Base-by-base conservation (phyloP, 30 jellyfish, hydroid and myxozoan species). In the Pseudorhiza aurosa region DNA sequence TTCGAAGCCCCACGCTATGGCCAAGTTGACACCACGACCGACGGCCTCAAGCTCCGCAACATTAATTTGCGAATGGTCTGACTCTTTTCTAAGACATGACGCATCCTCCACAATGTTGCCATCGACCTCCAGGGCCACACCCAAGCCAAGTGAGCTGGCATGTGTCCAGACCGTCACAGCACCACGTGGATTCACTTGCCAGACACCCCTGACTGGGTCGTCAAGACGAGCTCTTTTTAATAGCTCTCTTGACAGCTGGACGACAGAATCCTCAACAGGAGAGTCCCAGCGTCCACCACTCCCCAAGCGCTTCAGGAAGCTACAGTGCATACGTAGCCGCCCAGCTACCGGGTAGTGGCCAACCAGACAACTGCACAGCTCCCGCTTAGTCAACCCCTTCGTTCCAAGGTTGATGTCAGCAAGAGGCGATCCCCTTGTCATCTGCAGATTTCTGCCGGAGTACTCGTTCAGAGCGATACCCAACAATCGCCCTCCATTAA, bases 311-410 rank as follows among this genome's bases (percentile, higher is more conserved):
- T 76, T 56, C 18, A 76, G 29, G 58, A 26, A 58, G 37, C 88
- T 76, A 25, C 88, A 76, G 67, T 67, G 36, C 12, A 55, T 44
- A 15, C 88, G 17, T 68, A 58, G 83, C 88, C 81, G 32, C 4
- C 82, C 82, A 14, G 83, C 83, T 39, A 76, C 82, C 31, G 88
- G 88, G 37, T 76, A 76, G 37, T 76, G 88, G 37, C 83, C 88
- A 7, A 76, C 36, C 68, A 58, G 33, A 32, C 36, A 14, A 50
- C 88, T 68, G 21, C 30, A 76, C 17, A 76, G 68, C 37, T 55
- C 82, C 8, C 83, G 55, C 31, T 58, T 56, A 8, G 88, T 8
- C 27, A 55, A 25, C 14, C 21, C 33, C 33, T 27, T 11, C 1
- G 53, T 42, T n/a, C n/a, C n/a, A n/a, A n/a, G n/a, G n/a, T n/a